These are phyloP conservation scores for Poecilus cupreus DNA, from an alignment of 2,888 invertebrate species.

Conservation along the genomic window DNA sequence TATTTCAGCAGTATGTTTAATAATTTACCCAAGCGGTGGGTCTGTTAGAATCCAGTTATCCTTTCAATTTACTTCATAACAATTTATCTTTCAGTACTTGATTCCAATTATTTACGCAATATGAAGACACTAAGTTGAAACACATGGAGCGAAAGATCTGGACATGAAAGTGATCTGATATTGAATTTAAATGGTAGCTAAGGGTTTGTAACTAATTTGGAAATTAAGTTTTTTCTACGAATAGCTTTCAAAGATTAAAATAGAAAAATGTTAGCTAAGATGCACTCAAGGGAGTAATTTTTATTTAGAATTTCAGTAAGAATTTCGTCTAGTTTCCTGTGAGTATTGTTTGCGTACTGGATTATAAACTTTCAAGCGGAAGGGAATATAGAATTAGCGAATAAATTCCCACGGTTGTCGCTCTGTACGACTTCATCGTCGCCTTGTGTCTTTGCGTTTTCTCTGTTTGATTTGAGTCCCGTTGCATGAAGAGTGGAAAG, in stretches of 20 bases:
- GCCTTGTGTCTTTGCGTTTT: background rate
- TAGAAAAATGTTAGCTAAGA: no score
- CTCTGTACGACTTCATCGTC: background rate
- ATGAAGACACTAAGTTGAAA: background rate
- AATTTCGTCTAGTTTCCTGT: background rate
- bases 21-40: background rate
- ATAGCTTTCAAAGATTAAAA: background rate
- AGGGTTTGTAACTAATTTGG: background rate
- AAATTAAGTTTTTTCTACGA: background rate
- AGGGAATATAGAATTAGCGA: constrained; percentile 10
- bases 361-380: constrained; percentile 19
- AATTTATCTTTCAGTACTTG: background rate
- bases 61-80: constrained; percentile 20
- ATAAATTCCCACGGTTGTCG: background rate
- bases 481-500: background rate
- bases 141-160: background rate
- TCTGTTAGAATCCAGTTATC: constrained; percentile 4
- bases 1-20: background rate
- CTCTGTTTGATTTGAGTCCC: constrained; percentile 2
- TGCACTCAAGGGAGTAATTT: no score
- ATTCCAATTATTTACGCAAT: constrained; percentile 17
- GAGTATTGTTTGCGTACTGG: background rate
- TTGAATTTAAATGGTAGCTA: background rate
- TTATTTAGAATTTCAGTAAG: background rate
- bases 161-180: background rate